Percentiles rank a stretch among this genome's conserved stretches.
Evolutionary conservation across 2,797 vertebrate species (phyloP).

Genomic region (Parambassis ranga): DNA sequence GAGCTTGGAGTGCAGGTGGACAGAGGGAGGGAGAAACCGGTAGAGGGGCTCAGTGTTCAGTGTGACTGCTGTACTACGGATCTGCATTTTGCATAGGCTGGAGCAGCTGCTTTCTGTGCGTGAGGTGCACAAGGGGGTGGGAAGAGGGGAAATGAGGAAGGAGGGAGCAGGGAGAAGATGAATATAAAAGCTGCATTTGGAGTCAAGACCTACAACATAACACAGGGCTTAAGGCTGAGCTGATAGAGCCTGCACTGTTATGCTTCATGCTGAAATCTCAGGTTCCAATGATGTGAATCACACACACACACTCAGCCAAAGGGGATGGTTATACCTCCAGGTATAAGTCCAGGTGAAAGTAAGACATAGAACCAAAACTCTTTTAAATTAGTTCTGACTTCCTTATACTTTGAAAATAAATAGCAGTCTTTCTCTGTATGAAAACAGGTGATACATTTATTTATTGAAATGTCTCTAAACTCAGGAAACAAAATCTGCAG

Average conservation of each 20-base stretch:
- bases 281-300: slow-evolving; percentile 21
- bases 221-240: background rate
- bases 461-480: background rate
- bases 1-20: slow-evolving; percentile 61
- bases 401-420: background rate
- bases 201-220: slow-evolving; percentile 15
- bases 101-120: slow-evolving; percentile 53
- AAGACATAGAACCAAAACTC: background rate
- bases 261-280: background rate
- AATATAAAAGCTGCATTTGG: slow-evolving; percentile 15
- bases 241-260: background rate
- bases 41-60: slow-evolving; percentile 53
- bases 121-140: slow-evolving; percentile 28
- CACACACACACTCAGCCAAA: background rate
- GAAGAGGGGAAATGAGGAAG: slow-evolving; percentile 6
- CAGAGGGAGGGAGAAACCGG: slow-evolving; percentile 34
- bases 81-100: slow-evolving; percentile 51
- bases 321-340: background rate
- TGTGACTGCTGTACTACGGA: slow-evolving; percentile 43
- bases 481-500: background rate
- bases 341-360: no score
- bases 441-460: background rate
- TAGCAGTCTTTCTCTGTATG: no score
- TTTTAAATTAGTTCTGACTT: background rate
- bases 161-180: background rate